Base-by-base conservation (phyloP, 2,888 invertebrate species). In the Sesia apiformis region DNA sequence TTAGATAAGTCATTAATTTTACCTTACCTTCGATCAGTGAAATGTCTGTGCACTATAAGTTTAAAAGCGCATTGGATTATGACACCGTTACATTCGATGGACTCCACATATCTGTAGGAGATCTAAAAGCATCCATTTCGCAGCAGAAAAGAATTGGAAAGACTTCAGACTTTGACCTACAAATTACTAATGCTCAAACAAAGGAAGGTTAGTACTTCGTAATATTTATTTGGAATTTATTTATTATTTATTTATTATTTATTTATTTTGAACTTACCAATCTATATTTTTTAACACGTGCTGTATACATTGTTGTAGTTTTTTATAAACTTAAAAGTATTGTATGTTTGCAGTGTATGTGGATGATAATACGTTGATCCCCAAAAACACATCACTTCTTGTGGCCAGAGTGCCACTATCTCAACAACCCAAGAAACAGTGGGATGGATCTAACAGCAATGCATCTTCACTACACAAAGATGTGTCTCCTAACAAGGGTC, bases 1-100 rank as follows among this genome's bases (percentile, higher is more conserved):
- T 23, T 23, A 23, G 23, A 23, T 23, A 23, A 8, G 7, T 46
- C 23, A 8, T 46, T 5, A 46, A 8, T 46, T 46, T 46, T 46
- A 23, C 7, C 46, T 46, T n/a, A 46, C 5, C 23, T 23, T 23
- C 23, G 23, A 23, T 23, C 23, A 23, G 23, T 46, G 89, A 80
- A 76, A 97, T 97, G 95, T 98, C 98, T 74, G 97, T 99, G 64
- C 98, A 99, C 87, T 99, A 98, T 90, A 99, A 99, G 87, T 99
- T 99, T 81, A 98, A 98, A 90, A 97, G 98, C 74, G 96, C 97
- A 59, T 91, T 97, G 76, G 97, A 98, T 81, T 98, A 95, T 90
- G 98, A 98, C 79, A 98, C 98, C 5, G 94, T 99, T 60, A 97
- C 97, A 46, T 98, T 98, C 81, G 98, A 98, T 92, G 99, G 98